Evolutionary conservation across 2,797 vertebrate species (phyloP).

Genomic region (Sebastes iracundus): DNA sequence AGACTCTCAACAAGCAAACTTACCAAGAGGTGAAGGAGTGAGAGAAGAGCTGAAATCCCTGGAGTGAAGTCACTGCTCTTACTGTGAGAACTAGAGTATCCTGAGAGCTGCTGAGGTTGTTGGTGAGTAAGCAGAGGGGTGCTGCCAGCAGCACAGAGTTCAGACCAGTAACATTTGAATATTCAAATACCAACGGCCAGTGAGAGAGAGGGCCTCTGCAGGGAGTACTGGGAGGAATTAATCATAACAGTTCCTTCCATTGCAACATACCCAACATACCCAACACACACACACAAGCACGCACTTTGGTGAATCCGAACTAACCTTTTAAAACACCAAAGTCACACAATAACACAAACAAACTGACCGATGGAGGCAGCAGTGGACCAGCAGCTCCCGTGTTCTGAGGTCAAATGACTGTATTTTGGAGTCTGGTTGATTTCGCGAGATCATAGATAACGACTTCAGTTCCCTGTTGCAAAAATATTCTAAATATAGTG

Average conservation of each 20-base stretch:
- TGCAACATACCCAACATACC: too few relatives aligned
- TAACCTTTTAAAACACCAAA: too few relatives aligned
- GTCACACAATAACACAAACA: too few relatives aligned
- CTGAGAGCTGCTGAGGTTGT: conserved; percentile 27
- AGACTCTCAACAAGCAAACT: conserved; percentile 43
- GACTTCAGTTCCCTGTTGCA: too few relatives aligned
- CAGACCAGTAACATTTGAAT: conserved; percentile 72
- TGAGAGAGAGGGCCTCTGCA: conserved; percentile 69
- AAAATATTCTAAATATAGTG: too few relatives aligned
- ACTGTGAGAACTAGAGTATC: not conserved
- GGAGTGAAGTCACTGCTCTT: not conserved
- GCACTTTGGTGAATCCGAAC: too few relatives aligned
- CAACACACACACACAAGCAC: too few relatives aligned
- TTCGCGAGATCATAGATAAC: too few relatives aligned
- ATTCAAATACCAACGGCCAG: conserved; percentile 76
- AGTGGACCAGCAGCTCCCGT: too few relatives aligned
- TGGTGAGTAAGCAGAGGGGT: conserved; percentile 6
- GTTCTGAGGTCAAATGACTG: too few relatives aligned
- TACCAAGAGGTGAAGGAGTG: conserved; percentile 38
- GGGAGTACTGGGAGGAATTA: conserved; percentile 49
- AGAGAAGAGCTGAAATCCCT: not conserved
- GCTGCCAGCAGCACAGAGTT: conserved; percentile 15
- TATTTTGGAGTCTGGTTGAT: too few relatives aligned
- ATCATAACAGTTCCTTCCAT: conserved; percentile 39
- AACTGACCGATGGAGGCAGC: too few relatives aligned